Conservation (phyloP, 1,140 invertebrate species). For the Camponotus pennsylvanicus region DNA sequence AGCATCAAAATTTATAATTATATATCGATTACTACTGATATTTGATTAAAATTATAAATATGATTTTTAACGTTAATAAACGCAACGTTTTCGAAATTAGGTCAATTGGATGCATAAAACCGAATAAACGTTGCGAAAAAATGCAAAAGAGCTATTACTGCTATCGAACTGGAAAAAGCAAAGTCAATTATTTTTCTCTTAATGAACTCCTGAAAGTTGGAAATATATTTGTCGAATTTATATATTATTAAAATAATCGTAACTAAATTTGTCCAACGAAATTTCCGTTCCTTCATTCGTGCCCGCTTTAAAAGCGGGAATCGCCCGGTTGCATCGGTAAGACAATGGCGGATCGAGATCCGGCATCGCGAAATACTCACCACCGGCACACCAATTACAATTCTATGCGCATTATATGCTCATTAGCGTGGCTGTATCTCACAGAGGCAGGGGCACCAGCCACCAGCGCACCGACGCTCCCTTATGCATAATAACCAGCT, state of each 20-base stretch:
- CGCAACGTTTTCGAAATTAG: too few relatives aligned
- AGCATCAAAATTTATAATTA: too few relatives aligned
- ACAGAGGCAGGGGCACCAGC: constrained; percentile 15
- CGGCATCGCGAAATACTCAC: constrained; percentile 43
- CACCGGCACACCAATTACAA: constrained; percentile 61
- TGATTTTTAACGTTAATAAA: too few relatives aligned
- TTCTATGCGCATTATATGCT: constrained; percentile 72
- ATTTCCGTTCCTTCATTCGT: not conserved
- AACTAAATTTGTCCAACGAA: not conserved
- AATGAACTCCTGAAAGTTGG: too few relatives aligned
- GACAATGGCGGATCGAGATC: constrained; percentile 40
- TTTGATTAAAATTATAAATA: too few relatives aligned
- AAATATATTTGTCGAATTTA: not conserved
- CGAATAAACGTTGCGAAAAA: too few relatives aligned
- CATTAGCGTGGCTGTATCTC: constrained; percentile 71
- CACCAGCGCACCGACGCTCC: constrained; percentile 46
- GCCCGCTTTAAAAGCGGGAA: constrained; percentile 7
- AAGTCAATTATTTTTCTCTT: not conserved
- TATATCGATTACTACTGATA: too few relatives aligned
- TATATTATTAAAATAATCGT: too few relatives aligned
- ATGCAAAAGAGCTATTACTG: too few relatives aligned
- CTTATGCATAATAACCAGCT: constrained; percentile 68
- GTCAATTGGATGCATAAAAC: too few relatives aligned
- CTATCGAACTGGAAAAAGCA: not conserved
- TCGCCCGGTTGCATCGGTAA: not conserved